These are phyloP conservation scores for Acanthochromis polyacanthus DNA, from an alignment of 2,113 vertebrate genomes.

Conservation along the genomic window DNA sequence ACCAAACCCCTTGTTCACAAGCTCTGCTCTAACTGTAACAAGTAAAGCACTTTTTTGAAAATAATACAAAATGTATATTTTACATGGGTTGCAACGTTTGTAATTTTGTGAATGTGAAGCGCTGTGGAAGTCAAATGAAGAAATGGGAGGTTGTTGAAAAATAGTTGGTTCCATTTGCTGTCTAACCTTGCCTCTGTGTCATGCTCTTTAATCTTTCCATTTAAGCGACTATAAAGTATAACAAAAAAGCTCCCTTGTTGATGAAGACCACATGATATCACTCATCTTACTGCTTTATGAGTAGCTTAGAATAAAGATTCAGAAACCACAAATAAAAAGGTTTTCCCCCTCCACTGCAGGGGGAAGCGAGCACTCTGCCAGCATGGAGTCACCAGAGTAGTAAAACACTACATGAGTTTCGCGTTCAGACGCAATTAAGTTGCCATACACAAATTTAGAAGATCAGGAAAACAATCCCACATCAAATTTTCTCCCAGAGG, in stretches of 20 bases:
- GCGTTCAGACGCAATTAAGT: slow-evolving; percentile 70
- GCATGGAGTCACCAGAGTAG: slow-evolving; percentile 67
- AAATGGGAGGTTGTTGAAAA: slow-evolving; percentile 35
- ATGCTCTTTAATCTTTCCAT: slow-evolving; percentile 63
- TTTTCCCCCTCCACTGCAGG: slow-evolving; percentile 49
- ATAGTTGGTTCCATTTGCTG: slow-evolving; percentile 30
- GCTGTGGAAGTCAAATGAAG: slow-evolving; percentile 1
- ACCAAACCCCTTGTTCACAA: no score
- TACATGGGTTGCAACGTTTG: neutral
- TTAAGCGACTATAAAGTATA: slow-evolving; percentile 61
- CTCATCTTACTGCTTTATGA: slow-evolving; percentile 73
- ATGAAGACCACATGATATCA: slow-evolving; percentile 76
- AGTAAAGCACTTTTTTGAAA: neutral
- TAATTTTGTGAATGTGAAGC: neutral
- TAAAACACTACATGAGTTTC: slow-evolving; percentile 70
- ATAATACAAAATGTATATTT: neutral
- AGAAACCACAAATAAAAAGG: slow-evolving; percentile 77
- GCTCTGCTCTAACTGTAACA: no score
- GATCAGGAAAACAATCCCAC: slow-evolving; percentile 68
- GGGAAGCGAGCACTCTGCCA: slow-evolving; percentile 61
- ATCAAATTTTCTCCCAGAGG: slow-evolving; percentile 56
- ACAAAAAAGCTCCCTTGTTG: slow-evolving; percentile 68
- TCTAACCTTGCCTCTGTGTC: slow-evolving; percentile 61
- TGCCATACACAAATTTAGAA: slow-evolving; percentile 68
- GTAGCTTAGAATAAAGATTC: slow-evolving; percentile 69